Base-by-base conservation (phyloP, 2,113 vertebrate genomes). In the Perca schrenkii region DNA sequence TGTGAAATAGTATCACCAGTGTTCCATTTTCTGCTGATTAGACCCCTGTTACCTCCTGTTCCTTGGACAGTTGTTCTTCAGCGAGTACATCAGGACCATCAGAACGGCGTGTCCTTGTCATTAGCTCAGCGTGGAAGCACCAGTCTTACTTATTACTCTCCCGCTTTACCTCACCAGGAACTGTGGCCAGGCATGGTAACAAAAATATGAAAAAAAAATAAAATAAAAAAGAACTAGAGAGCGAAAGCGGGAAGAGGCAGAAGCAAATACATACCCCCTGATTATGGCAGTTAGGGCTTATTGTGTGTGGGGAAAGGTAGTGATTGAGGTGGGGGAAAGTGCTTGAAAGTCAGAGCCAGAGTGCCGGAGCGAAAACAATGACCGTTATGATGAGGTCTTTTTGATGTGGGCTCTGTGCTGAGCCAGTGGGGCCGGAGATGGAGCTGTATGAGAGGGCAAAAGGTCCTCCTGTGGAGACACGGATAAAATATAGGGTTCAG, bases 331-430 rank as follows among this genome's bases (percentile, higher is more conserved):
- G 49, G 69, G 54, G 74, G 80, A 40, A 65, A 78, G 85, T 88
- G 79, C 71, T 90, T 91, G 77, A 82, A 82, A 81, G 86, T 84
- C 60, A 56, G 65, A 76, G 79, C 50, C 47, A 50, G 66, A 78
- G 65, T 65, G 74, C 84, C 49, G 36, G 74, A 86, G 81, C 31
- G 81, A 87, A 91, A 91, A 93, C 92, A 91, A 83, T 88, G 80
- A 82, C 57, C 19, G 85, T 74, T 86, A 89, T 92, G 90, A 94
- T 90, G 80, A 91, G 80, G 76, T 71, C 54, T 31, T 65, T 86
- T 78, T 80, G 76, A 90, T 82, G 85, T 88, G 74, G 80, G 53
- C 80, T 74, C 56, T 68, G 28, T 73, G 72, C 84, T 88, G 76
- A 90, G 79, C 77, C 65, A 71, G 83, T 43, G 8, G 78, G 74